phyloP scores from a whole-genome alignment of 2,888 invertebrate genomes.

The Orthosia gracilis region DNA sequence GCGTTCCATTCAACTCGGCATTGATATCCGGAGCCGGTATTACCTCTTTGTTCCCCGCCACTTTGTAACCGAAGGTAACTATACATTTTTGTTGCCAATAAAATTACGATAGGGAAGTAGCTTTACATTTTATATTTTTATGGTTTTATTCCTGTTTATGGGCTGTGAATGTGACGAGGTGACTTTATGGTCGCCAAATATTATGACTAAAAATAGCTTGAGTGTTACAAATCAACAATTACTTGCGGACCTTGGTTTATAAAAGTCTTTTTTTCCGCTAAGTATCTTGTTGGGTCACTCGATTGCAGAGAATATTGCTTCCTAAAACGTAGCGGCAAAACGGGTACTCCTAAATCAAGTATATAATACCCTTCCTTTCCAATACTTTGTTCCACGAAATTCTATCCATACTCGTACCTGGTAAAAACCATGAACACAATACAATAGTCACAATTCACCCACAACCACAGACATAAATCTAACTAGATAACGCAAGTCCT shows the following conservation, averaged over 20 bases:
- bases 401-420: not conserved
- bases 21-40: conserved; percentile 56
- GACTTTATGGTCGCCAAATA: conserved; percentile 18
- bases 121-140: conserved; percentile 60
- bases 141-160: conserved; percentile 55
- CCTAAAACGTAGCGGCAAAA: not conserved
- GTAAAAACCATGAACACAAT: not conserved
- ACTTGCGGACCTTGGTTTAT: not conserved
- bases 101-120: conserved; percentile 58
- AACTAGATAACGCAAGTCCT: no score
- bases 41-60: conserved; percentile 63
- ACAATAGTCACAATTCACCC: not conserved
- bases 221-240: conserved; percentile 7
- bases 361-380: not conserved
- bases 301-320: not conserved
- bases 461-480: no score
- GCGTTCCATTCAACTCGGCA: conserved; percentile 49
- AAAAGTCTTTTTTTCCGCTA: not conserved
- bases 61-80: conserved; percentile 48
- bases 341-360: not conserved
- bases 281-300: no score
- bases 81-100: conserved; percentile 61
- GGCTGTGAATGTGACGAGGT: conserved; percentile 49
- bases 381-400: not conserved
- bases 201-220: not conserved